These are phyloP conservation scores for Agrotis ipsilon DNA, from an alignment of 2,888 invertebrate species.

Conservation along the genomic window DNA sequence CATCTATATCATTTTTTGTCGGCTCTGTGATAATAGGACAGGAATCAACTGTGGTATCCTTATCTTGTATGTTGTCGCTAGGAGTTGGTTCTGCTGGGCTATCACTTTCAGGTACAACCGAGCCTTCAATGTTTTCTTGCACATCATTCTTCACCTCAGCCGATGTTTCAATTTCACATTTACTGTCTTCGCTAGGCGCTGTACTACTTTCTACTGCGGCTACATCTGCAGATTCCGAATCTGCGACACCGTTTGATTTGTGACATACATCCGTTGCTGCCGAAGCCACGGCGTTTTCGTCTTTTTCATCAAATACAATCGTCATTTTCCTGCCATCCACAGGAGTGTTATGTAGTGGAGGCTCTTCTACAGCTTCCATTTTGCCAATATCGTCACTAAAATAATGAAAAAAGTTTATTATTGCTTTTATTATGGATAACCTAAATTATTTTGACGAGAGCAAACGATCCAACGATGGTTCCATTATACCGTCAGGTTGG, in stretches of 20 bases:
- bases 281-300: conserved; percentile 62
- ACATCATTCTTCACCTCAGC: conserved; percentile 32
- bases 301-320: conserved; percentile 67
- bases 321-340: conserved; percentile 74
- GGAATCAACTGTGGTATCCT: conserved; percentile 8
- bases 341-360: conserved; percentile 68
- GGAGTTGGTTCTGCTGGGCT: conserved; percentile 29
- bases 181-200: conserved; percentile 45
- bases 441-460: conserved; percentile 60
- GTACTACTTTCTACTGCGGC: conserved; percentile 51
- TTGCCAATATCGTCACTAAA: conserved; percentile 53
- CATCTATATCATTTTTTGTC: conserved; percentile 35
- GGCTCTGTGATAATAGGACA: conserved; percentile 41
- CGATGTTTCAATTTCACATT: conserved; percentile 41
- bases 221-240: conserved; percentile 64
- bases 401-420: conserved; percentile 51
- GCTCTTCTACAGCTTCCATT: conserved; percentile 74
- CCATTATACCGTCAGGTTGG: not conserved
- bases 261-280: conserved; percentile 77
- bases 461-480: conserved; percentile 28
- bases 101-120: conserved; percentile 31
- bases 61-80: conserved; percentile 29
- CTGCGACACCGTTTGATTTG: conserved; percentile 84
- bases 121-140: conserved; percentile 37
- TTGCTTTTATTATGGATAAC: conserved; percentile 58